Evolutionary conservation across 1,140 invertebrate genomes (phyloP), one percentile per base, ranked within the genome.

Genomic region (Neodiprion fabricii): DNA sequence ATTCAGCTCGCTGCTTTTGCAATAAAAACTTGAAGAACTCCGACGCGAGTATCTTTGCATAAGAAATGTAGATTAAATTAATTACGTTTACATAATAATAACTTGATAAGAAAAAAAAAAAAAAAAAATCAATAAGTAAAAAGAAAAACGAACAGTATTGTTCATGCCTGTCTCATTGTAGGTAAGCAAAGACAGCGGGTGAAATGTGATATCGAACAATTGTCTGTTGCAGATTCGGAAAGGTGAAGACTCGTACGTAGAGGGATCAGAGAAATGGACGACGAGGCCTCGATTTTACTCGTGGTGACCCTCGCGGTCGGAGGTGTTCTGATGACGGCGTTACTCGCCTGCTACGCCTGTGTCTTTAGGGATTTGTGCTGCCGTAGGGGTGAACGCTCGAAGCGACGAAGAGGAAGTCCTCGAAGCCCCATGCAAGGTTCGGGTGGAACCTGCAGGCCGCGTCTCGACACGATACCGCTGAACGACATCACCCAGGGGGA

Each of bases 291-390:
- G 3, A 81, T 84, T 17, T 80, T 83, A 9, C 68, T 84, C 11
- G 81, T 84, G n/a, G 74, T 83, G 71, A 75, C 84, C 50, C 79
- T 85, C 50, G 81, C 79, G 53, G 77, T 84, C 40, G 77, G 79
- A n/a, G 82, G 83, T 61, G 69, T 83, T 14, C 79, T 72, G 67
- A 80, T 85, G 78, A 83, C 77, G 1, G 75, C 76, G 4, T 21
- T 85, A 40, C 71, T 85, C 1, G 77, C 75, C 9, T 85, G 83
- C 70, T 85, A 85, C 48, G 79, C 81, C 11, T 85, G 82, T 67
- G 80, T 85, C 28, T 84, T 85, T 69, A 76, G 83, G 5, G 82
- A 85, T 74, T 73, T 85, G 14, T 85, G 81, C 67, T 85, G 84
- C 47, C 78, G 77, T 12, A 23, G 73, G 0, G 77, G 72, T 9